These are phyloP conservation scores for Bufotes viridis DNA, from an alignment of 2,797 vertebrate genomes.

Conservation along the genomic window DNA sequence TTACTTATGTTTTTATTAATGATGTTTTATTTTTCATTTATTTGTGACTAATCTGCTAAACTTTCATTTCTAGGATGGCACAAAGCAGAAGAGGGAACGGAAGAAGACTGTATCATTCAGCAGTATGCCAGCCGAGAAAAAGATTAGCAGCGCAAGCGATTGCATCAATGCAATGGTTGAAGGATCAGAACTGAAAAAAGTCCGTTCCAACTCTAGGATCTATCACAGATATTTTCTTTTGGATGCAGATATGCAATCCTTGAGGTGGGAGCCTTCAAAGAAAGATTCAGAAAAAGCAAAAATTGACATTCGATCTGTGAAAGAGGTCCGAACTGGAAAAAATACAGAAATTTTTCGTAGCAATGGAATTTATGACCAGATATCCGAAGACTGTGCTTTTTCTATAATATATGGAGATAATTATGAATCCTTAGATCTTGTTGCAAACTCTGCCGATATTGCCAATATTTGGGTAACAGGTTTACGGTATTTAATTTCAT, in stretches of 20 bases:
- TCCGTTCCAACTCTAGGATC: constrained; percentile 93
- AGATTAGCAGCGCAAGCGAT: constrained; percentile 96
- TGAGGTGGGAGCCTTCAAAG: constrained; percentile 97
- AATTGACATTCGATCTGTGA: constrained; percentile 95
- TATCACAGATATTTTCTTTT: constrained; percentile 95
- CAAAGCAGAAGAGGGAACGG: constrained; percentile 91
- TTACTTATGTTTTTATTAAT: too few relatives aligned
- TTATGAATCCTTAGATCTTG: constrained; percentile 96
- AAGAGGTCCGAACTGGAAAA: constrained; percentile 96
- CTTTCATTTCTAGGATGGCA: constrained; percentile 84
- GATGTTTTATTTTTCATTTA: background rate
- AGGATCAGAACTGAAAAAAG: constrained; percentile 94
- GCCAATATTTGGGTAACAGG: constrained; percentile 99
- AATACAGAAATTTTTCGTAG: constrained; percentile 98
- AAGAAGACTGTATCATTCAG: constrained; percentile 99
- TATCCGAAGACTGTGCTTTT: constrained; percentile 97
- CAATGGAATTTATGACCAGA: constrained; percentile 96
- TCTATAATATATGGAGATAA: constrained; percentile 96
- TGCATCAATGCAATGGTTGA: constrained; percentile 97
- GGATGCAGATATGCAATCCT: constrained; percentile 96
- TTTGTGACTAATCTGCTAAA: background rate
- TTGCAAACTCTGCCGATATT: constrained; percentile 94
- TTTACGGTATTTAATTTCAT: constrained; percentile 95
- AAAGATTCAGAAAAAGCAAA: constrained; percentile 98
- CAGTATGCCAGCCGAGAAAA: constrained; percentile 98